phyloP scores from a whole-genome alignment of 2,797 vertebrate genomes.

The Urocyon cinereoargenteus region DNA sequence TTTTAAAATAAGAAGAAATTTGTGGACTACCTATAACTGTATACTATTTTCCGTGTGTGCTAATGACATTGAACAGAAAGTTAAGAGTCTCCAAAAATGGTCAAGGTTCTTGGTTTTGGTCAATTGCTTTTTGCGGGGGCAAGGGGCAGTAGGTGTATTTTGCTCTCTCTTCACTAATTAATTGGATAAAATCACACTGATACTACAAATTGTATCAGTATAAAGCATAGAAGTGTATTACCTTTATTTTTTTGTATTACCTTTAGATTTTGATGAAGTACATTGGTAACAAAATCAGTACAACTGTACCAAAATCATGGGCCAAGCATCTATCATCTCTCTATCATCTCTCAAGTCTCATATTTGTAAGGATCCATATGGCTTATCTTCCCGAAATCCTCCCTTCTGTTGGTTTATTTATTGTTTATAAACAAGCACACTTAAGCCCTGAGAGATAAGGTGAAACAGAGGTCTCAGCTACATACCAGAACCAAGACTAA shows the following conservation, averaged over 20 bases:
- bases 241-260: neutral
- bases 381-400: neutral
- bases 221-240: neutral
- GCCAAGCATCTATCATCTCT: neutral
- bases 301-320: neutral
- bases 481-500: neutral
- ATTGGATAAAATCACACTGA: neutral
- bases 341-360: neutral
- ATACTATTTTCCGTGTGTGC: neutral
- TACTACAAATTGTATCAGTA: neutral
- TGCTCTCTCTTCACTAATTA: neutral
- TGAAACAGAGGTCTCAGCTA: neutral
- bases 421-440: neutral
- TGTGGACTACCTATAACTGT: neutral
- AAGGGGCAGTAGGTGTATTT: neutral
- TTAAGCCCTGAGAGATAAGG: neutral
- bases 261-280: neutral
- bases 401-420: neutral
- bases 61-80: neutral
- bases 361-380: neutral
- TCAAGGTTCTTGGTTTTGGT: neutral
- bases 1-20: neutral
- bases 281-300: neutral
- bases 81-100: neutral
- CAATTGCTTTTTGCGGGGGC: neutral